A percentile compares a stretch with the other conserved stretches of the same genome.
phyloP scores from a whole-genome alignment of 2,797 vertebrate species.

The Melanotaenia maccullochi region DNA sequence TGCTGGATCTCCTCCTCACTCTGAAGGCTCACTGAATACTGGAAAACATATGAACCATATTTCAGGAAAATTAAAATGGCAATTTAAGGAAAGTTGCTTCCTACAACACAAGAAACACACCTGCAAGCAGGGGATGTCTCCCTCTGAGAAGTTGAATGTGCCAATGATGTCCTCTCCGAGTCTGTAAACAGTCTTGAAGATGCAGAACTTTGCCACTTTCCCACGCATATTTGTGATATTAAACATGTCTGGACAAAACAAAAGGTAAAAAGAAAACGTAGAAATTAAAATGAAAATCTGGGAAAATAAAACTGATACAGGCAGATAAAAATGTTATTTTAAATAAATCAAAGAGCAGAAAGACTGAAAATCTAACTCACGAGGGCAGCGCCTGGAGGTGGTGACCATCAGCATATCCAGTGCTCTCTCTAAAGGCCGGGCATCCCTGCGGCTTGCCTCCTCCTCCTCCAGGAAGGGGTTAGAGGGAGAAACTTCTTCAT shows the following conservation, averaged over 20 bases:
- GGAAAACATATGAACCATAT: conserved; percentile 9
- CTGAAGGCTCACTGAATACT: conserved; percentile 97
- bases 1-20: conserved; percentile 93
- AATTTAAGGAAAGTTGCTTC: background rate
- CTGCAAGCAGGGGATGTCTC: conserved; percentile 96
- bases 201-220: conserved; percentile 96
- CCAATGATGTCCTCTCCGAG: conserved; percentile 96
- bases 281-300: background rate
- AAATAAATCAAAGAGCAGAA: background rate
- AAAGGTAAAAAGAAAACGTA: conserved; percentile 3
- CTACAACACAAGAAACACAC: conserved; percentile 64
- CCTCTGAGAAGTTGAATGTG: conserved; percentile 94
- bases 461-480: conserved; percentile 98
- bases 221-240: conserved; percentile 95
- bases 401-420: conserved; percentile 94
- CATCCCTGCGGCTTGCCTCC: conserved; percentile 90
- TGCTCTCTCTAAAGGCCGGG: conserved; percentile 88
- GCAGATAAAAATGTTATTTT: background rate
- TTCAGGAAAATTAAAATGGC: background rate
- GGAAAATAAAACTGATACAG: background rate
- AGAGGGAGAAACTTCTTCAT: conserved; percentile 93
- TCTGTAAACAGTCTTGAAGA: conserved; percentile 96
- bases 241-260: conserved; percentile 87
- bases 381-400: conserved; percentile 92
- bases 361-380: conserved; percentile 78